Base-by-base conservation (phyloP, 2,797 vertebrate genomes). In the Coregonus suidteri region DNA sequence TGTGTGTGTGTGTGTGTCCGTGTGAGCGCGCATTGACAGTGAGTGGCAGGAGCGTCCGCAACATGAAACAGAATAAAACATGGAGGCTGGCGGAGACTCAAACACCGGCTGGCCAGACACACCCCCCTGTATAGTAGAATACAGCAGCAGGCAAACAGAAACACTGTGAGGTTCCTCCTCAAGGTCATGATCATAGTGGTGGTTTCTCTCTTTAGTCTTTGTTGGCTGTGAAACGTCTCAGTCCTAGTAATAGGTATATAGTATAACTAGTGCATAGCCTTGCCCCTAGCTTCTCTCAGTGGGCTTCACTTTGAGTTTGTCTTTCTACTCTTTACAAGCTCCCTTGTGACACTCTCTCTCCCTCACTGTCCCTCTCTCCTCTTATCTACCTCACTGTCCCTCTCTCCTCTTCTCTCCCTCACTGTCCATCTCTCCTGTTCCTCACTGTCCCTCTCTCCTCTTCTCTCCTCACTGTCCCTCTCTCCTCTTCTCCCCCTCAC, bases 21-120 rank as follows among this genome's bases (percentile, higher is more conserved):
- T 65, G 81, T 69, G 78, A 75, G 71, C 71, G 34, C 73, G 31
- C 74, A 86, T 85, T 85, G 81, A 82, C 79, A 91, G 86, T 87
- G 84, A 85, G 90, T 47, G 54, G 41, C 47, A 83, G 73, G 73
- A 78, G 68, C 77, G 89, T 86, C 85, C 83, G 3, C 16, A 25
- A 64, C 59, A 25, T 64, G 59, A 64, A 64, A 64, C 59, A 64
- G 59, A 64, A 64, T 64, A 64, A 64, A 64, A 64, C 59, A 64
- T 64, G 59, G 59, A 64, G 25, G 56, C 56, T 59, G 18, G 18
- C 56, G 7, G n/a, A 59, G 20, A 64, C 7, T 47, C 41, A 47
- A 11, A 64, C 20, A 25, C 59, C 20, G 59, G 59, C 59, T 64
- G 59, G 20, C 59, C 59, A 64, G 56, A 59, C 56, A 59, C 56